These are phyloP conservation scores for Dendrolimus houi DNA, from an alignment of 2,888 invertebrate genomes.

Conservation along the genomic window DNA sequence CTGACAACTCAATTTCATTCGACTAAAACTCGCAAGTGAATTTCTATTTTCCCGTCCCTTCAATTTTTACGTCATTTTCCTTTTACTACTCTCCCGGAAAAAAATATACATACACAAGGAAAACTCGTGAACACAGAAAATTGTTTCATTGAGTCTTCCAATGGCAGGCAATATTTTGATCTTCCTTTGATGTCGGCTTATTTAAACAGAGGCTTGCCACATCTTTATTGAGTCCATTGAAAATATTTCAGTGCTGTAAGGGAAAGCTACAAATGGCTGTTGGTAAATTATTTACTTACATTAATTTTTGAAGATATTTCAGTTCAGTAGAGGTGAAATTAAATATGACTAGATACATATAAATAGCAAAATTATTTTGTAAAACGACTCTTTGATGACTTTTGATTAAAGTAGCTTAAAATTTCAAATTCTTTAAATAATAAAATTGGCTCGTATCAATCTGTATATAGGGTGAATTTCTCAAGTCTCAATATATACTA, in stretches of 20 bases:
- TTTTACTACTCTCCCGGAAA: background rate
- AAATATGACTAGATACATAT: too few relatives aligned
- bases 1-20: background rate
- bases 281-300: background rate
- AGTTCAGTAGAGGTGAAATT: background rate
- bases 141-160: conserved; percentile 38
- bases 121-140: conserved; percentile 27
- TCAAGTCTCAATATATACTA: too few relatives aligned
- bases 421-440: too few relatives aligned
- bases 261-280: background rate
- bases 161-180: conserved; percentile 39
- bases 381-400: too few relatives aligned
- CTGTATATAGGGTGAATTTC: too few relatives aligned
- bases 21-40: background rate
- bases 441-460: too few relatives aligned
- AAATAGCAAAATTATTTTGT: too few relatives aligned
- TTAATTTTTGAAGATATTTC: background rate
- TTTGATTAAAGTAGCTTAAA: too few relatives aligned
- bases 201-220: conserved; percentile 54
- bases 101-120: background rate
- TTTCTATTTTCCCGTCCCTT: background rate
- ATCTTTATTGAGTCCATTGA: conserved; percentile 49
- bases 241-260: conserved; percentile 21
- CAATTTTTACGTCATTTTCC: background rate
- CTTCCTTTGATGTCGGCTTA: conserved; percentile 60